Conservation (phyloP, 2,888 invertebrate genomes). For the Cyaniris semiargus region DNA sequence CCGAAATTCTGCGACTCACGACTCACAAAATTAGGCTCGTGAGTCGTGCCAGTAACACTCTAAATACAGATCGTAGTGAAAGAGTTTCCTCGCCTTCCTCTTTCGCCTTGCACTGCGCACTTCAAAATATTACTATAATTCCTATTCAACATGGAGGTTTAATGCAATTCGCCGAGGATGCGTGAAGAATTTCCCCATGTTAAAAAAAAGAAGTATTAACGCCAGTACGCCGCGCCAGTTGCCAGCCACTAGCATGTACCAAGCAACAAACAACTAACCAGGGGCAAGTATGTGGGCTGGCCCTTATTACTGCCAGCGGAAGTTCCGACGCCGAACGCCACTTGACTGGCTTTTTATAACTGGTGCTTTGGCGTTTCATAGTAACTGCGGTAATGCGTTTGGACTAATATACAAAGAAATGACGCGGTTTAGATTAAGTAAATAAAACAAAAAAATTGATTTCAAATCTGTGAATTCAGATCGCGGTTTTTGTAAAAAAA, state of each 20-base stretch:
- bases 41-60: too few species aligned
- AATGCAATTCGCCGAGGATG: too few species aligned
- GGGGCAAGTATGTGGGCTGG: conserved; percentile 19
- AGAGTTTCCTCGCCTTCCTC: too few species aligned
- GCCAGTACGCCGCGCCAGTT: background rate
- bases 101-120: too few species aligned
- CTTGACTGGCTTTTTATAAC: conserved; percentile 15
- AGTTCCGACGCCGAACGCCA: conserved; percentile 22
- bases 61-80: too few species aligned
- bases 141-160: too few species aligned
- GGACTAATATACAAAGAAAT: background rate
- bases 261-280: background rate
- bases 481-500: too few species aligned
- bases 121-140: too few species aligned
- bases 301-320: conserved; percentile 10
- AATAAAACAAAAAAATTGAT: background rate
- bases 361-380: background rate
- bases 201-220: too few species aligned
- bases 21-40: too few species aligned
- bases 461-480: background rate
- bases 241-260: background rate
- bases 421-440: background rate
- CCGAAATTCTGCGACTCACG: too few species aligned
- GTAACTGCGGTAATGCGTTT: background rate
- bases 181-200: too few species aligned